Evolutionary conservation across 2,797 vertebrate species (phyloP).

Genomic region (Eptatretus atami): DNA sequence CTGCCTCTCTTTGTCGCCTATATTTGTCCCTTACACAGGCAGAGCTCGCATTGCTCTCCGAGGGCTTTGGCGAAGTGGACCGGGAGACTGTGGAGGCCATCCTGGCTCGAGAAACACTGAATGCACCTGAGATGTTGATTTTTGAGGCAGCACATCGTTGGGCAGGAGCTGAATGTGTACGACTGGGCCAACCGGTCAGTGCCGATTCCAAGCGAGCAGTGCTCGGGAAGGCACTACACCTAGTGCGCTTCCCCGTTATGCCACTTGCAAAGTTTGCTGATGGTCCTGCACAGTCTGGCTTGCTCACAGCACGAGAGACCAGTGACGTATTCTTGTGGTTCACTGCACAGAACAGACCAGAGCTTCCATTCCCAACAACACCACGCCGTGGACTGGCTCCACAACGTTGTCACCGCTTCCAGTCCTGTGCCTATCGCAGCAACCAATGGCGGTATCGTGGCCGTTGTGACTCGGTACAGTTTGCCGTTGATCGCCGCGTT

Average conservation of each 20-base stretch:
- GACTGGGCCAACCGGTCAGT: conserved; percentile 36
- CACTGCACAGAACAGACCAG: conserved; percentile 67
- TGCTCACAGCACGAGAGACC: conserved; percentile 69
- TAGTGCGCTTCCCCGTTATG: conserved; percentile 81
- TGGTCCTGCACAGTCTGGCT: conserved; percentile 65
- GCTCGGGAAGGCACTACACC: conserved; percentile 52
- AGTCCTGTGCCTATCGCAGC: conserved; percentile 89
- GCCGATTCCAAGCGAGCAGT: conserved; percentile 85
- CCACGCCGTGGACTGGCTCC: conserved; percentile 53
- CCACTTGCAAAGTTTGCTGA: conserved; percentile 81
- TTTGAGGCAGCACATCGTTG: conserved; percentile 72
- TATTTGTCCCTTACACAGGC: conserved; percentile 21
- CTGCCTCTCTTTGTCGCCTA: no score
- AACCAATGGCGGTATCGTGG: conserved; percentile 97
- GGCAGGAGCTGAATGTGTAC: conserved; percentile 78
- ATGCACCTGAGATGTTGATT: conserved; percentile 86
- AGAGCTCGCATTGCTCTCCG: conserved; percentile 63
- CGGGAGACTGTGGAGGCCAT: conserved; percentile 80
- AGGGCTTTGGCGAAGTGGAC: conserved; percentile 92
- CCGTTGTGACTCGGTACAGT: conserved; percentile 90
- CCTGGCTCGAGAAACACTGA: conserved; percentile 68
- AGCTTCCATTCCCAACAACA: conserved; percentile 55
- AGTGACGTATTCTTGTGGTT: conserved; percentile 97
- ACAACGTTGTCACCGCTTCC: conserved; percentile 80
- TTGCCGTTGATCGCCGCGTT: conserved; percentile 65